phyloP scores from a whole-genome alignment of 2,797 vertebrate species.

The Phalanger gymnotis region DNA sequence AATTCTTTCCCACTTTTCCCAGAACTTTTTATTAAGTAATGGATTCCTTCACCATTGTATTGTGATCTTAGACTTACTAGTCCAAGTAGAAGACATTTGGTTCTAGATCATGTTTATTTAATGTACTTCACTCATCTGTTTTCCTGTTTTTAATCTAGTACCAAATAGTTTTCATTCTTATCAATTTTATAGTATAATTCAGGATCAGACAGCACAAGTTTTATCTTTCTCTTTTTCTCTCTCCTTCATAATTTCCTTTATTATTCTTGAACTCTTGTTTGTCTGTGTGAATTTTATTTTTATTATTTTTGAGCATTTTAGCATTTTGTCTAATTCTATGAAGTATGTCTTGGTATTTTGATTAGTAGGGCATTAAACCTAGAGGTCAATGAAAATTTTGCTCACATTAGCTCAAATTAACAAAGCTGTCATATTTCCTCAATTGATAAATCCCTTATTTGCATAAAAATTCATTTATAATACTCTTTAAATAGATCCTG shows the following conservation, averaged over 20 bases:
- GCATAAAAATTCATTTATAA: not conserved
- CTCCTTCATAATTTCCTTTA: not conserved
- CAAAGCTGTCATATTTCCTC: not conserved
- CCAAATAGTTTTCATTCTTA: not conserved
- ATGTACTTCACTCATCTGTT: not conserved
- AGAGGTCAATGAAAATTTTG: not conserved
- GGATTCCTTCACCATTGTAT: not conserved
- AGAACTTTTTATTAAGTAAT: not conserved
- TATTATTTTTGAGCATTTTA: not conserved
- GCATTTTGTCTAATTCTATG: not conserved
- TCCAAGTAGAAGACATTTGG: not conserved
- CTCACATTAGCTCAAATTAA: not conserved
- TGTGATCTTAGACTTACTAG: not conserved
- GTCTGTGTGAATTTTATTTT: not conserved
- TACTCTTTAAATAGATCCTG: not conserved
- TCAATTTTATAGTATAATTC: not conserved
- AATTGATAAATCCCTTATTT: not conserved
- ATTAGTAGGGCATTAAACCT: not conserved
- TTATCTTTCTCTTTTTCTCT: not conserved
- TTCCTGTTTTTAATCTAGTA: not conserved
- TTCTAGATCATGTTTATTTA: not conserved
- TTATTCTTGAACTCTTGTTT: not conserved
- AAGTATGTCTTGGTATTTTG: not conserved
- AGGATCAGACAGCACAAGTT: not conserved
- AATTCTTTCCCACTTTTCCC: not conserved